phyloP scores from a whole-genome alignment of 2,888 invertebrate species.

The Seladonia tumulorum region DNA sequence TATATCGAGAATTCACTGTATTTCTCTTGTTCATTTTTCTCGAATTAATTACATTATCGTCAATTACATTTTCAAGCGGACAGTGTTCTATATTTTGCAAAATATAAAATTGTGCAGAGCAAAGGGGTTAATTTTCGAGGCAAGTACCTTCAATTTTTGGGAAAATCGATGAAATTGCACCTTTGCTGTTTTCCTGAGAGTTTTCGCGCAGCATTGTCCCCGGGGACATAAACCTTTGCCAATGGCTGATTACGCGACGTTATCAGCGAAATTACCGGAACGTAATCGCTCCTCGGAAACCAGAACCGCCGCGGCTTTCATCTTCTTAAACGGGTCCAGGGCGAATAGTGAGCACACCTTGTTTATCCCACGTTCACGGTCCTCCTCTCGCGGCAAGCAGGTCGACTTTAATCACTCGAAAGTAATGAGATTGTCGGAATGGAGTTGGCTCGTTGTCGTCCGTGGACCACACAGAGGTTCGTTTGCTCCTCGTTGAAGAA shows the following conservation, averaged over 20 bases:
- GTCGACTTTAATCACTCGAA: constrained; percentile 52
- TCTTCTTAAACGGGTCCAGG: constrained; percentile 35
- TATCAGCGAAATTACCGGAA: constrained; percentile 28
- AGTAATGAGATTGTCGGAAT: constrained; percentile 50
- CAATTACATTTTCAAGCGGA: no score
- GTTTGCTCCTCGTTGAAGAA: background rate
- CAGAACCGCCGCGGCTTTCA: constrained; percentile 15
- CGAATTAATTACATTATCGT: no score
- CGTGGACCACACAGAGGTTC: constrained; percentile 9
- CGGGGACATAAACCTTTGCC: background rate
- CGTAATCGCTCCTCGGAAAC: constrained; percentile 9
- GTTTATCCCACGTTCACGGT: constrained; percentile 38
- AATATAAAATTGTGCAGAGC: no score
- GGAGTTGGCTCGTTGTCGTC: constrained; percentile 25
- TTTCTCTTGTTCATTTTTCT: no score
- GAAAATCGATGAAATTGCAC: background rate
- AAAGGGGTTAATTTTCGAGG: no score
- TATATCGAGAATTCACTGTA: no score
- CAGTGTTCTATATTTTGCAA: no score
- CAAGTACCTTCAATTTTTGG: background rate
- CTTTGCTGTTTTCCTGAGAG: background rate
- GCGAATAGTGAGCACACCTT: constrained; percentile 41
- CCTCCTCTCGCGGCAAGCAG: constrained; percentile 27
- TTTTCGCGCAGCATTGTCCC: background rate
- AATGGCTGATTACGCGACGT: constrained; percentile 16